Conservation (phyloP, 2,113 vertebrate genomes). For the Etheostoma cragini region DNA sequence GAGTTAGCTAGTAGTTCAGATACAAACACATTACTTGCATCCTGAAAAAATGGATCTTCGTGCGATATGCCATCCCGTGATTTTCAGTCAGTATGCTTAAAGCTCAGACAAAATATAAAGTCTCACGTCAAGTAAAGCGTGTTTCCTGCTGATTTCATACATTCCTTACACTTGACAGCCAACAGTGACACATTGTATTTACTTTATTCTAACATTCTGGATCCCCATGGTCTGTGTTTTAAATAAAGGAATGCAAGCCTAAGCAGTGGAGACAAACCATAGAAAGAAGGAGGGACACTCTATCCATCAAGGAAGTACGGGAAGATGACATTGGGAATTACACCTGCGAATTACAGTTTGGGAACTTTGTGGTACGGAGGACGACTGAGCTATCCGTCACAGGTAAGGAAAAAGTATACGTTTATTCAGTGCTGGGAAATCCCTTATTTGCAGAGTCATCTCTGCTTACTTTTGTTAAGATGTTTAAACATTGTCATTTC, state of each 20-base stretch:
- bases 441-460: neutral
- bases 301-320: slow-evolving; percentile 93
- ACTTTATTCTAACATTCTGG: slow-evolving; percentile 18
- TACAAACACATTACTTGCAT: too few relatives aligned
- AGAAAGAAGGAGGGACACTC: slow-evolving; percentile 88
- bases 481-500: neutral
- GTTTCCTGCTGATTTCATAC: slow-evolving; percentile 25
- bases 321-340: slow-evolving; percentile 99
- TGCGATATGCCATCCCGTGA: too few relatives aligned
- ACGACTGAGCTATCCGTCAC: slow-evolving; percentile 97
- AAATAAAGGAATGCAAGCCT: slow-evolving; percentile 91
- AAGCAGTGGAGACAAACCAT: slow-evolving; percentile 93
- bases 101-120: slow-evolving; percentile 1
- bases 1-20: too few relatives aligned
- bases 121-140: neutral
- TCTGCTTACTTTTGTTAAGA: neutral
- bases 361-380: slow-evolving; percentile 94
- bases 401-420: slow-evolving; percentile 83
- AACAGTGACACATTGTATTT: neutral
- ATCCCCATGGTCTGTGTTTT: slow-evolving; percentile 8
- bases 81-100: neutral
- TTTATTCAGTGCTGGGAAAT: neutral
- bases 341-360: slow-evolving; percentile 96
- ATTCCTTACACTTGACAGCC: neutral
- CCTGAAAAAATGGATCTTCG: too few relatives aligned